A percentile compares a stretch with the other conserved stretches of the same genome.
Conservation (phyloP, 2,113 vertebrate genomes). For the Colistium nudipinnis region DNA sequence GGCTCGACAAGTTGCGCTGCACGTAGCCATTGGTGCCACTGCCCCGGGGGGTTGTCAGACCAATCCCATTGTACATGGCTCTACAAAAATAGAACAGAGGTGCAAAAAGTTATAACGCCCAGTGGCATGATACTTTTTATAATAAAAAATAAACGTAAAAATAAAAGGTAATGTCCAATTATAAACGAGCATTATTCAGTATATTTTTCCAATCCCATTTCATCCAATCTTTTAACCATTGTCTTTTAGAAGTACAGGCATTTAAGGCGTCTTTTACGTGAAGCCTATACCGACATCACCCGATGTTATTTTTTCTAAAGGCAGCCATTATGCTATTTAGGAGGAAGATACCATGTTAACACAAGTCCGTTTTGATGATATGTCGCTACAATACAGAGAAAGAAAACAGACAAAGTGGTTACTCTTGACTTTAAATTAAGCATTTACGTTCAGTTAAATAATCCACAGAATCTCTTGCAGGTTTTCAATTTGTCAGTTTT, state of each 20-base stretch:
- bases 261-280: too few species aligned
- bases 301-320: too few species aligned
- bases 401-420: too few species aligned
- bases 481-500: too few species aligned
- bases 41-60: conserved; percentile 91
- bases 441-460: too few species aligned
- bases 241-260: too few species aligned
- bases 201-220: not conserved
- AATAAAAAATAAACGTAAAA: not conserved
- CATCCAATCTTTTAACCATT: not conserved
- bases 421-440: too few species aligned
- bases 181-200: not conserved
- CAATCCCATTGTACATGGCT: conserved; percentile 94
- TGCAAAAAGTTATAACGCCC: not conserved
- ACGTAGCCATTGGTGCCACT: conserved; percentile 95
- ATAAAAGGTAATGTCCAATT: not conserved
- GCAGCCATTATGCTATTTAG: not conserved
- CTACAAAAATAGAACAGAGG: conserved; percentile 6
- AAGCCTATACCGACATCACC: too few species aligned
- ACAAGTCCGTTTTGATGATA: too few species aligned
- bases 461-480: too few species aligned
- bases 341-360: not conserved
- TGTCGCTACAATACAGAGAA: too few species aligned
- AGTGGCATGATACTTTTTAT: not conserved
- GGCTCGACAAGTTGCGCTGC: conserved; percentile 90